Base-by-base conservation (phyloP, 2,888 invertebrate species). In the Boloria selene region DNA sequence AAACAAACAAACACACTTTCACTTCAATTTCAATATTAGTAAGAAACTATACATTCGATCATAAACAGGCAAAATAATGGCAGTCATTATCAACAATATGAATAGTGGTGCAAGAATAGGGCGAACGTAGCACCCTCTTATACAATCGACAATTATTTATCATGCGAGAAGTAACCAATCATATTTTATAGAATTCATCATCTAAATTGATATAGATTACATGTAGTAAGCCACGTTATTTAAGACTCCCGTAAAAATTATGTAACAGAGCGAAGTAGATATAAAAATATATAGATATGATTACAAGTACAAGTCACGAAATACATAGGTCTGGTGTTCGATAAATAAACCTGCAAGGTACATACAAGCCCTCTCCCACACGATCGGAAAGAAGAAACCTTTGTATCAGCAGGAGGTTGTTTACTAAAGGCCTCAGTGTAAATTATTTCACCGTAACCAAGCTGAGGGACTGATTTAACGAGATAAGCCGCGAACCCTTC, bases 401-500 rank as follows among this genome's bases (percentile, higher is more conserved):
- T 73, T 72, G 74, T 79, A 83, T 80, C 80, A 78, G 71, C 77
- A 74, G 80, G 79, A 82, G 84, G 79, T 79, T 80, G 82, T 85
- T 85, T 81, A 80, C 84, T 73, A 73, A 72, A 73, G 73, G 77
- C 77, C 74, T 79, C 73, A 65, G 78, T 78, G 83, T 84, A 83
- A 85, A 88, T 84, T 83, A 85, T 84, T 84, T 83, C 73, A 78
- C 82, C 77, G 78, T 74, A 75, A 73, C 72, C 70, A 75, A 74
- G 72, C 69, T 78, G 76, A 78, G 78, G 72, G 72, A 70, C 70
- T 85, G 88, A 88, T 90, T 84, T 85, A 86, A 85, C 84, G 82
- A 86, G 89, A 90, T 90, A 90, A 87, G 84, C 85, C 82, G 78
- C 82, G 84, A 82, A 86, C 88, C 89, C 88, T 86, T 83, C 82